Conservation (phyloP, 2,113 vertebrate species). For the Colaptes auratus region DNA sequence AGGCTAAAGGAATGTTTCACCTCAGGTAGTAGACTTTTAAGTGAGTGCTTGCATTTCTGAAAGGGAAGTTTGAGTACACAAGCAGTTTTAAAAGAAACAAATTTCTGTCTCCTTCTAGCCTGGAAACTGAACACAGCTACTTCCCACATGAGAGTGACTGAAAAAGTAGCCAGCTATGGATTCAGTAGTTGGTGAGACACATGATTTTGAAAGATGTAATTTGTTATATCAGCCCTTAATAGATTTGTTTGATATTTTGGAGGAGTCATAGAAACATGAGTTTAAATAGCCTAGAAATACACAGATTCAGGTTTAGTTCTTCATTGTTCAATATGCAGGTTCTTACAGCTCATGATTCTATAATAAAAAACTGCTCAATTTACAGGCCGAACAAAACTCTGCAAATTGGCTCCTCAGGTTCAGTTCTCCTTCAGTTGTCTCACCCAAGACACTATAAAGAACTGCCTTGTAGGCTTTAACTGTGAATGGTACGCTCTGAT, state of each 20-base stretch:
- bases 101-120: background rate
- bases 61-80: background rate
- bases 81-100: background rate
- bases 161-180: background rate
- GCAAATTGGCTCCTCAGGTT: conserved; percentile 88
- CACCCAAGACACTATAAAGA: conserved; percentile 80
- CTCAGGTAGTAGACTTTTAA: background rate
- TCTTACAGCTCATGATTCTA: conserved; percentile 63
- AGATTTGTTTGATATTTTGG: background rate
- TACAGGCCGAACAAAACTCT: conserved; percentile 81
- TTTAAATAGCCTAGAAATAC: background rate
- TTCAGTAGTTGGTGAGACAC: background rate
- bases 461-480: conserved; percentile 83
- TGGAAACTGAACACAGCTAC: background rate
- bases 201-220: background rate
- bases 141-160: background rate
- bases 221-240: background rate
- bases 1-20: background rate
- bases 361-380: conserved; percentile 71
- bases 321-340: background rate
- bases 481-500: conserved; percentile 84
- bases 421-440: conserved; percentile 79
- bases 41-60: background rate
- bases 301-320: background rate
- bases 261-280: background rate